Conservation (phyloP, 2,888 invertebrate species). For the Esperia sulphurella region DNA sequence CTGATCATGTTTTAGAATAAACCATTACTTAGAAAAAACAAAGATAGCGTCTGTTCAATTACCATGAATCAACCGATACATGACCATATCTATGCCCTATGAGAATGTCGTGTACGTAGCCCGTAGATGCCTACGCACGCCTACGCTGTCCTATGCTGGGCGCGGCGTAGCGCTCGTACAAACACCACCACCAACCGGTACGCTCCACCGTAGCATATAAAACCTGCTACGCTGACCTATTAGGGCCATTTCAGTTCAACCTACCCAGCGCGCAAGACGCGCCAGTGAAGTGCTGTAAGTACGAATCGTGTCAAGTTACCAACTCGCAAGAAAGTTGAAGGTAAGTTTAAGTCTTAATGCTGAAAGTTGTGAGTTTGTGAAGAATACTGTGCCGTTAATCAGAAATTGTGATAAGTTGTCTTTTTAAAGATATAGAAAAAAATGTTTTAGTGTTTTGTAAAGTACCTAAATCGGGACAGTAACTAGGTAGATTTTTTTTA, state of each 20-base stretch:
- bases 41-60: too few species aligned
- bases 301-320: constrained; percentile 35
- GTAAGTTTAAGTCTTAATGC: constrained; percentile 41
- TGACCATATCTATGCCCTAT: too few species aligned
- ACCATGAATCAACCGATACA: too few species aligned
- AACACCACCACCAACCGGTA: constrained; percentile 62
- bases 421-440: background rate
- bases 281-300: constrained; percentile 22
- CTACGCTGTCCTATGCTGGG: constrained; percentile 62
- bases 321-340: constrained; percentile 34
- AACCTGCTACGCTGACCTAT: constrained; percentile 34
- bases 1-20: too few species aligned
- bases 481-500: too few species aligned
- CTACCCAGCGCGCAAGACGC: constrained; percentile 50
- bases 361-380: background rate
- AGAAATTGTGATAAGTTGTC: background rate
- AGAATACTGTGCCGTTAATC: background rate
- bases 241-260: constrained; percentile 54
- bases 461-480: too few species aligned
- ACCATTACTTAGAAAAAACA: too few species aligned
- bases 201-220: constrained; percentile 43
- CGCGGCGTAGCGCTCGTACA: constrained; percentile 48
- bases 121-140: constrained; percentile 67
- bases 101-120: constrained; percentile 18
- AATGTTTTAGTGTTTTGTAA: too few species aligned